Conservation (phyloP, 2,797 vertebrate genomes). For the Micromesistius poutassou region DNA sequence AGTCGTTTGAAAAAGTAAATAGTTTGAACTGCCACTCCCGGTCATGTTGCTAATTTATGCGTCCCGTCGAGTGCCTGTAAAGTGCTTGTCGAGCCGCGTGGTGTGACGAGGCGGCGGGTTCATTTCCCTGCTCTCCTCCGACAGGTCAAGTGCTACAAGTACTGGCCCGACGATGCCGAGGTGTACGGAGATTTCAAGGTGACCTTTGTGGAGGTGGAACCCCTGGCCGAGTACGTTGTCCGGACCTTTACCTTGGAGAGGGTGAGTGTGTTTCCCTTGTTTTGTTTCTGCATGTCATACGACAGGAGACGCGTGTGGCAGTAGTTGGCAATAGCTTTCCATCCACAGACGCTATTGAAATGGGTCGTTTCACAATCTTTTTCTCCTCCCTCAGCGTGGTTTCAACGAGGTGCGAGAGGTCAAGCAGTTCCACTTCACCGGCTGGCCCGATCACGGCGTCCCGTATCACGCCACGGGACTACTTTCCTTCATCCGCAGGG, state of each 20-base stretch:
- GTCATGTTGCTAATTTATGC: background rate
- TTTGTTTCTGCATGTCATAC: background rate
- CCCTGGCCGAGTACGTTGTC: slow-evolving; percentile 95
- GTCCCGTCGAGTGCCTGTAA: background rate
- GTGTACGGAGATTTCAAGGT: slow-evolving; percentile 98
- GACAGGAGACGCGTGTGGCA: background rate
- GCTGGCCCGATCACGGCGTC: slow-evolving; percentile 98
- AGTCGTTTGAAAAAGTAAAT: no score
- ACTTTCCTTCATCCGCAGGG: slow-evolving; percentile 94
- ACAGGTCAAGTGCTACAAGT: slow-evolving; percentile 98
- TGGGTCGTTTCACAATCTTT: background rate
- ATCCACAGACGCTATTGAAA: background rate
- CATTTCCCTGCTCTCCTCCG: slow-evolving; percentile 12
- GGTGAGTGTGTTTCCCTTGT: slow-evolving; percentile 68
- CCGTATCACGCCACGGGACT: slow-evolving; percentile 98
- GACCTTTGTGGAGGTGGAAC: slow-evolving; percentile 94
- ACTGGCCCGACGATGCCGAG: slow-evolving; percentile 98
- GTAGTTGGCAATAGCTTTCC: background rate
- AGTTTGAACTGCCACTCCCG: background rate
- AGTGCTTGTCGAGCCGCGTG: background rate
- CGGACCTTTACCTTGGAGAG: slow-evolving; percentile 98
- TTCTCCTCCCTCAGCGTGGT: slow-evolving; percentile 77
- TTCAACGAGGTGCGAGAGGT: slow-evolving; percentile 97
- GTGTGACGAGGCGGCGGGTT: background rate
- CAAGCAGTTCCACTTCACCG: slow-evolving; percentile 98